Conservation (phyloP, 2,113 vertebrate species). For the Leucopsar rothschildi region DNA sequence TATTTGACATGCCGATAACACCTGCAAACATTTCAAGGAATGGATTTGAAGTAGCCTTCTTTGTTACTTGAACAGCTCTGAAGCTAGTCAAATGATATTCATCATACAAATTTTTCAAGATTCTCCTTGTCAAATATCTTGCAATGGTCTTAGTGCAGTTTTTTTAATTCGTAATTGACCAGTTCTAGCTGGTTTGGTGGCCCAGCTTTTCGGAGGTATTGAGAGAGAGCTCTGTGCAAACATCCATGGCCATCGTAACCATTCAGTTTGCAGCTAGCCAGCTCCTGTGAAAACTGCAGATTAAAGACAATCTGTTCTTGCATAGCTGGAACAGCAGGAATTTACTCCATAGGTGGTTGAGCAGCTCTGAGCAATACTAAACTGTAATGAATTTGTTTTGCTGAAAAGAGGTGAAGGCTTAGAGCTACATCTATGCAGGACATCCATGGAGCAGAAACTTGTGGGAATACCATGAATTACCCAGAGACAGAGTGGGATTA, state of each 20-base stretch:
- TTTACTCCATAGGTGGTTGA: not conserved
- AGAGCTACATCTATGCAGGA: not conserved
- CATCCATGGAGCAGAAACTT: not conserved
- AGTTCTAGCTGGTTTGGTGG: not conserved
- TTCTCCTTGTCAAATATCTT: not conserved
- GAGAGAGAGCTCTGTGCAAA: not conserved
- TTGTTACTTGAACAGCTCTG: not conserved
- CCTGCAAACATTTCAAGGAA: not conserved
- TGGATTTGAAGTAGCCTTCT: not conserved
- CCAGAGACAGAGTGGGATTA: not conserved
- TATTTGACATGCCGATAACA: not conserved
- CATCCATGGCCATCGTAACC: not conserved
- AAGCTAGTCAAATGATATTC: not conserved
- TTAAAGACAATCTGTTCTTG: slow-evolving; percentile 40
- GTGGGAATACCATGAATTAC: not conserved
- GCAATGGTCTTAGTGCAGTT: not conserved
- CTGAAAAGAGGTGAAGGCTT: not conserved
- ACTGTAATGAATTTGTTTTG: slow-evolving; percentile 14
- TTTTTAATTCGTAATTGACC: not conserved
- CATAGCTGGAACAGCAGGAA: slow-evolving; percentile 25
- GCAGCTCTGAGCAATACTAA: not conserved
- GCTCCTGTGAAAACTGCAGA: not conserved
- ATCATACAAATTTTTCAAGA: not conserved
- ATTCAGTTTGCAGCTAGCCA: slow-evolving; percentile 1
- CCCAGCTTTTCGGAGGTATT: not conserved